A percentile compares a stretch with the other conserved stretches of the same genome.
Evolutionary conservation across 2,888 invertebrate species (phyloP).

Genomic region (Carpatolechia fugitivella): DNA sequence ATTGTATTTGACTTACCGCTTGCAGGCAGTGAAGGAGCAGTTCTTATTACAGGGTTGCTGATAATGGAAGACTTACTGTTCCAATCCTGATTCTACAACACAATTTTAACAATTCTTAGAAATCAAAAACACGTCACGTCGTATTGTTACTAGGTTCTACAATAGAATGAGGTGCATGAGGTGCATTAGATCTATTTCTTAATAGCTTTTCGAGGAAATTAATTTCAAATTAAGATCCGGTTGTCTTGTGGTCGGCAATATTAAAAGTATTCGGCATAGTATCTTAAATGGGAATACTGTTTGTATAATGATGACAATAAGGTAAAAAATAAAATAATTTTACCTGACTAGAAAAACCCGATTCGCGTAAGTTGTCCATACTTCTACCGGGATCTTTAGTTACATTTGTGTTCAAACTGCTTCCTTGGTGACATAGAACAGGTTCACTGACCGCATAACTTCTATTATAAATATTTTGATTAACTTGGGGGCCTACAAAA

Average conservation of each 20-base stretch:
- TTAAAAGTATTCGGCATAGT: constrained; percentile 16
- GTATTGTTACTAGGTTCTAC: constrained; percentile 31
- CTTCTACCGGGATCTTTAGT: constrained; percentile 54
- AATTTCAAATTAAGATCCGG: constrained; percentile 70
- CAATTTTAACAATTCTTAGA: constrained; percentile 17
- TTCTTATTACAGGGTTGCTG: constrained; percentile 37
- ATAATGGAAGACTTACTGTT: constrained; percentile 36
- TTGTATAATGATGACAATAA: neutral
- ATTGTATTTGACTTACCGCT: constrained; percentile 57
- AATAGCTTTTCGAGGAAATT: constrained; percentile 57
- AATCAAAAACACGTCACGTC: constrained; percentile 33
- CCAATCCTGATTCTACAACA: constrained; percentile 61
- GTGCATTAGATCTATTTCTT: constrained; percentile 48
- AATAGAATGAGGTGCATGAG: constrained; percentile 41
- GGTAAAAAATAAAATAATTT: constrained; percentile 23
- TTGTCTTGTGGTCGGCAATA: constrained; percentile 61
- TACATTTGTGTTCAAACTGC: constrained; percentile 44
- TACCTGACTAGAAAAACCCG: constrained; percentile 66
- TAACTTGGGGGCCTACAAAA: constrained; percentile 40
- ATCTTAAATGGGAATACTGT: neutral
- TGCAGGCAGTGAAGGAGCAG: constrained; percentile 43
- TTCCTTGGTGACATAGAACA: constrained; percentile 53
- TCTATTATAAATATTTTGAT: constrained; percentile 52
- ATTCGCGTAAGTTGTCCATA: constrained; percentile 49
- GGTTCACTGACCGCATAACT: constrained; percentile 53